These are phyloP conservation scores for Teleogryllus oceanicus DNA, from an alignment of 2,888 invertebrate species.

Conservation along the genomic window DNA sequence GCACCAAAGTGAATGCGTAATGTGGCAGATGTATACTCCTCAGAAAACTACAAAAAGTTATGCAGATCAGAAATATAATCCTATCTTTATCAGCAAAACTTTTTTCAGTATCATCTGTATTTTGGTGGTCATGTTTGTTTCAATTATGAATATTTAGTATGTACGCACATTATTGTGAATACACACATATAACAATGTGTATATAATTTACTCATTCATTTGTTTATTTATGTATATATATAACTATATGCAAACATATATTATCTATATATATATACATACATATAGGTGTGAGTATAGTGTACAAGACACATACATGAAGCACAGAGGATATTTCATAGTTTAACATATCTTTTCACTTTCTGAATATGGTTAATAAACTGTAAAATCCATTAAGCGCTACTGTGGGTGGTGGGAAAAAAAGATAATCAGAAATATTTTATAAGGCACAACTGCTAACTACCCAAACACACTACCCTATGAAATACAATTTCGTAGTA, in stretches of 20 bases:
- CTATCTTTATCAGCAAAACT: neutral
- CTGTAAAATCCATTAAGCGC: constrained; percentile 22
- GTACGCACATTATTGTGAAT: neutral
- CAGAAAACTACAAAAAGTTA: neutral
- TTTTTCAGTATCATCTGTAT: no score
- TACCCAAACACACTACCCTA: constrained; percentile 31
- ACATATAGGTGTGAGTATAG: constrained; percentile 7
- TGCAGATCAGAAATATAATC: neutral
- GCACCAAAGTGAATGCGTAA: constrained; percentile 3
- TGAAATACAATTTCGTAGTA: constrained; percentile 27
- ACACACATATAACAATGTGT: neutral
- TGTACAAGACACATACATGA: constrained; percentile 9
- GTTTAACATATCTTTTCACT: neutral
- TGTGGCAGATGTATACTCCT: neutral
- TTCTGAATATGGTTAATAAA: neutral
- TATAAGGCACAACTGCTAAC: constrained; percentile 33
- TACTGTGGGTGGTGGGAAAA: constrained; percentile 21
- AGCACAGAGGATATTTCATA: neutral
- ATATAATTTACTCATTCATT: neutral
- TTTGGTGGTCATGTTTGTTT: no score
- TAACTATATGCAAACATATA: constrained; percentile 18
- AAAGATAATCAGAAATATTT: constrained; percentile 20
- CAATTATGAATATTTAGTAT: neutral
- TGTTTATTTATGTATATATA: neutral
- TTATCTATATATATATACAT: neutral